Conservation (phyloP, 2,888 invertebrate species). For the Chrysolina haemoptera region DNA sequence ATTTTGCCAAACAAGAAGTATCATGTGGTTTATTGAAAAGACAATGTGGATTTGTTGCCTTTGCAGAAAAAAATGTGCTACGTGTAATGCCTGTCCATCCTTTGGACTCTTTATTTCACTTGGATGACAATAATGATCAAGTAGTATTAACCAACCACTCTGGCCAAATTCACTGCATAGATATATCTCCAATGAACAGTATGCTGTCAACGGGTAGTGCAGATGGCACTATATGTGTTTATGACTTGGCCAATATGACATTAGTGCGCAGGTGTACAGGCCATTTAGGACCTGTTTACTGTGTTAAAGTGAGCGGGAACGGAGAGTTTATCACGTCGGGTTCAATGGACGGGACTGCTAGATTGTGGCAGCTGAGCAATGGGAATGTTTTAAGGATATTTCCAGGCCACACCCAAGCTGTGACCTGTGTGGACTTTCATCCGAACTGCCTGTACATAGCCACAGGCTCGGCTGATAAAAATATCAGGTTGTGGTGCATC, state of each 20-base stretch:
- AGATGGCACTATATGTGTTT: conserved; percentile 64
- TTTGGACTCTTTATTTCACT: conserved; percentile 52
- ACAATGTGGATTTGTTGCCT: conserved; percentile 59
- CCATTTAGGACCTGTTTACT: conserved; percentile 93
- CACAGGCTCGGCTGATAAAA: conserved; percentile 92
- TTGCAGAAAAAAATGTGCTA: conserved; percentile 62
- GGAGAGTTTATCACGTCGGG: conserved; percentile 84
- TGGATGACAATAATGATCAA: conserved; percentile 53
- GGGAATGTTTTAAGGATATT: conserved; percentile 88
- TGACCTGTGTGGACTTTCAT: conserved; percentile 92
- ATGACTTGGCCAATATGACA: conserved; percentile 59
- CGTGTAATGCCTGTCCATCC: conserved; percentile 60
- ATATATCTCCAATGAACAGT: conserved; percentile 58
- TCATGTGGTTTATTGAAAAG: conserved; percentile 63
- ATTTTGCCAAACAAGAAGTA: conserved; percentile 60
- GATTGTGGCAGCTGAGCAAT: conserved; percentile 86
- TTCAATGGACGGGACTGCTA: conserved; percentile 85
- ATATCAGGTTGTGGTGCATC: conserved; percentile 89
- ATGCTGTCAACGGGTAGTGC: conserved; percentile 63
- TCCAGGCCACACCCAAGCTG: conserved; percentile 90
- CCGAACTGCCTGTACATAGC: conserved; percentile 92
- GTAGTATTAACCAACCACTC: conserved; percentile 61
- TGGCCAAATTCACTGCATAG: conserved; percentile 62
- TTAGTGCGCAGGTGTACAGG: conserved; percentile 73
- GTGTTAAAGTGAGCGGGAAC: conserved; percentile 81